A percentile compares a stretch with the other conserved stretches of the same genome.
These are phyloP conservation scores for Meteorus sp. DNA, from an alignment of 1,140 invertebrate genomes.

Conservation along the genomic window DNA sequence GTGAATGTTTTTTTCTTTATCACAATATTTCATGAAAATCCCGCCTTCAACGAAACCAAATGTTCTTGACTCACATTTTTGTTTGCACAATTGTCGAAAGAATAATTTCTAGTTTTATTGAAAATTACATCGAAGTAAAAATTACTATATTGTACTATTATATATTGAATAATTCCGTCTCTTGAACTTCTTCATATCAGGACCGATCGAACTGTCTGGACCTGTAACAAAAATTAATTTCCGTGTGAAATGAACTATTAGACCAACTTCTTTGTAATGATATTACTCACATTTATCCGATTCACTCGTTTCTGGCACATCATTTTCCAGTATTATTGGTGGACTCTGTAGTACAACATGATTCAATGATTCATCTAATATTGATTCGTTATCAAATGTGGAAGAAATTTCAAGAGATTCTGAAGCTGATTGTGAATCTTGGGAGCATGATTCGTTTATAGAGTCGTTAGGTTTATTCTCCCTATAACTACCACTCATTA, in stretches of 20 bases:
- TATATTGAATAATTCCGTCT: no score
- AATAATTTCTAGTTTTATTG: no score
- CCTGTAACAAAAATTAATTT: constrained; percentile 1
- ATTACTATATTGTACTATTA: no score
- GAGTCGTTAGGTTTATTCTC: constrained; percentile 22
- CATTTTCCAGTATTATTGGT: not conserved
- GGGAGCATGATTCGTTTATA: constrained; percentile 22
- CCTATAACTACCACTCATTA: constrained; percentile 31
- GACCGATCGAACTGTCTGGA: constrained; percentile 31
- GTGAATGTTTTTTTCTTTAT: constrained; percentile 5
- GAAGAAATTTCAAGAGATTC: constrained; percentile 32
- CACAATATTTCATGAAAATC: not conserved
- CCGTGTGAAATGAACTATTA: constrained; percentile 31
- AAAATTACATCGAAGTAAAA: no score
- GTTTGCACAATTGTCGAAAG: no score
- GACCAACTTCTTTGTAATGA: no score
- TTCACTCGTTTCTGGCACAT: not conserved
- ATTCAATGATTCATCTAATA: constrained; percentile 5
- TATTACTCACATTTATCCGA: not conserved
- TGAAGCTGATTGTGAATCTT: constrained; percentile 9
- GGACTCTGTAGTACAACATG: constrained; percentile 1
- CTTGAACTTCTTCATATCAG: constrained; percentile 50
- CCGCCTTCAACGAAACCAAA: no score
- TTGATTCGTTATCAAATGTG: constrained; percentile 30
- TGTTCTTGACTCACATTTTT: no score